phyloP scores from a whole-genome alignment of 30 jellyfish, hydroid and myxozoan genomes.

The Aurelia sp. region DNA sequence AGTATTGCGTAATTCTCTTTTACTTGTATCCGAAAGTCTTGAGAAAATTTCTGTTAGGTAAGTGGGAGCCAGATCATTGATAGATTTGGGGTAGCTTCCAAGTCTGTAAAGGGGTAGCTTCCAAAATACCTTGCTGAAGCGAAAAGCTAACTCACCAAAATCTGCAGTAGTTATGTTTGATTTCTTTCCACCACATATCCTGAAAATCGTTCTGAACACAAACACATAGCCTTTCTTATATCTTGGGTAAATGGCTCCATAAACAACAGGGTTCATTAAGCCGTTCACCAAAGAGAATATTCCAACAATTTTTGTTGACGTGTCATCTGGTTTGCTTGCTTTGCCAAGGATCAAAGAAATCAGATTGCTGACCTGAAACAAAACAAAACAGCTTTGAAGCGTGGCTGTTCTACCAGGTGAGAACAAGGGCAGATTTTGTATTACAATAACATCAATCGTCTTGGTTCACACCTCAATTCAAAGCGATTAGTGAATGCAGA shows the following conservation, averaged over 20 bases:
- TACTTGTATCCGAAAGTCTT: no score
- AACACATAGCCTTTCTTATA: slow-evolving; percentile 73
- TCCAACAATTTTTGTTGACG: slow-evolving; percentile 59
- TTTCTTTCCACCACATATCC: slow-evolving; percentile 70
- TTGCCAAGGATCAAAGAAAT: slow-evolving; percentile 30
- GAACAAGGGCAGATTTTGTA: no score
- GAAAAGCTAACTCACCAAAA: slow-evolving; percentile 47
- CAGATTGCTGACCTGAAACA: slow-evolving; percentile 67
- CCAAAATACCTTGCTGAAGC: not conserved
- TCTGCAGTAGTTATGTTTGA: slow-evolving; percentile 60
- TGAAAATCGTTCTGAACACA: slow-evolving; percentile 45
- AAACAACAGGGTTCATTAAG: slow-evolving; percentile 67
- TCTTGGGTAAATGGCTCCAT: slow-evolving; percentile 75
- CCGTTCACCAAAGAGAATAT: slow-evolving; percentile 69
- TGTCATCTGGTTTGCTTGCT: slow-evolving; percentile 27
- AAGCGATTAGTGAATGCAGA: no score
- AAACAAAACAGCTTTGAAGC: no score
- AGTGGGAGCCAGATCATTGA: no score
- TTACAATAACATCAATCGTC: no score
- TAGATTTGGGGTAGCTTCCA: no score
- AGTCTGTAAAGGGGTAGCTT: no score
- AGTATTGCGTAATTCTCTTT: no score
- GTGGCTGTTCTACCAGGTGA: no score
- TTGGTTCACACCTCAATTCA: no score
- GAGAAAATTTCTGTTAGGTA: no score